Base-by-base conservation (phyloP, 2,888 invertebrate species). In the Brachyptera risi region DNA sequence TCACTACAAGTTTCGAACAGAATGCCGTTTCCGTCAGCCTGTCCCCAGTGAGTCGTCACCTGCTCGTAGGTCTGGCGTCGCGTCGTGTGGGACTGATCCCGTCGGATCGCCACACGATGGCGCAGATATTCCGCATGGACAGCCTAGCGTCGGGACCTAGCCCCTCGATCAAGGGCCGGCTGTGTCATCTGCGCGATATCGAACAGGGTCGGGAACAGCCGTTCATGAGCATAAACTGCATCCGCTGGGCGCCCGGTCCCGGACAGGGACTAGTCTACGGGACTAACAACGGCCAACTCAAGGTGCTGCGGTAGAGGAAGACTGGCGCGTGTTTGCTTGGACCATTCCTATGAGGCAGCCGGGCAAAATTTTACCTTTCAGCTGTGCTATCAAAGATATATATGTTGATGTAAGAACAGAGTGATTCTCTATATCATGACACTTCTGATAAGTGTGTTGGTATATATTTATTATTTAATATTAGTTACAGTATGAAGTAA, bases 221-320 rank as follows among this genome's bases (percentile, higher is more conserved):
- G 51, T 84, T 85, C 69, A 85, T 87, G 60, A 89, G 87, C 72
- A 81, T 92, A 49, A 92, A 92, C 78, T 91, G 91, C 69, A 87
- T 91, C 58, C 80, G 89, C 59, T 93, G 92, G 92, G 82, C 90
- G 59, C 92, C 92, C 0, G 82, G 83, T 50, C 84, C 90, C 0
- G 92, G 92, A 0, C 89, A 91, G 71, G 92, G 92, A 1, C 80
- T 92, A 60, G 87, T 91, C 56, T 92, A 90, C 74, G 92, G 90
- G 21, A 92, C 92, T 67, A 92, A 90, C 73, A 86, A 87, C 17
- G 93, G 92, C 58, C 87, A 90, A 70, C 80, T 93, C 65, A 85
- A 85, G 70, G 82, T 89, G 68, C 79, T 88, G 73, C 71, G 71
- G 64, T 70, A 69, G 62, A n/a, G n/a, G n/a, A n/a, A n/a, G n/a